Base-by-base conservation (phyloP, 2,113 vertebrate genomes). In the Rhynchopsitta pachyrhyncha region DNA sequence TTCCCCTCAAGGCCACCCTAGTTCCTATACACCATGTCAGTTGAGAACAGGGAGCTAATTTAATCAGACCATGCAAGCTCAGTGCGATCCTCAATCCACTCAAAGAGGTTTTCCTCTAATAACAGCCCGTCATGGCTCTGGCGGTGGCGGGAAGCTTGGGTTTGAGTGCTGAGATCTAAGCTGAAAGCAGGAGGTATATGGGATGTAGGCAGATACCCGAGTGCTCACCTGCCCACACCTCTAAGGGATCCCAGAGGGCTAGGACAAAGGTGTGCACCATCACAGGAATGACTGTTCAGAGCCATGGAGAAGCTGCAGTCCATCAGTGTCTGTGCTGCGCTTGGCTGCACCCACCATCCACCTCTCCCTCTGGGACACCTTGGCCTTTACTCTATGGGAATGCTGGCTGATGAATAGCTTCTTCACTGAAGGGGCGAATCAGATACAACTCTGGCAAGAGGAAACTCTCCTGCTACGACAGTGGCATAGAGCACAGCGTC, bases 361-460 rank as follows among this genome's bases (percentile, higher is more conserved):
- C 24, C n/a, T 68, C 68, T 88, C 13, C 37, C 52, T 11, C 28
- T 11, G 28, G 44, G 50, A 70, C 55, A 64, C 44, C 23, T 60
- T 28, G 19, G 11, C 37, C 73, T 77, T 84, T 49, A 4, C 8
- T 4, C 35, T 39, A 12, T 9, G 47, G 25, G n/a, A 15, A 57
- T 27, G 44, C 33, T 37, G 27, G 28, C 68, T 49, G 47, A 39
- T 47, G 46, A 86, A 74, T 6, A 75, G 41, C 71, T 87, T 37
- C 50, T 55, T 70, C 52, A 22, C 49, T 55, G 86, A 63, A 52
- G 35, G 66, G 55, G 39, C 93, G 88, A 95, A 79, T 94, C 88
- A 90, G 75, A 68, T 7, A 15, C 67, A 82, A 42, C n/a, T 60
- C 81, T 52, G 82, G 46, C 1, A 20, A 94, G 67, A n/a, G n/a